Evolutionary conservation across 2,888 invertebrate genomes (phyloP).

Genomic region (Agrochola circellaris): DNA sequence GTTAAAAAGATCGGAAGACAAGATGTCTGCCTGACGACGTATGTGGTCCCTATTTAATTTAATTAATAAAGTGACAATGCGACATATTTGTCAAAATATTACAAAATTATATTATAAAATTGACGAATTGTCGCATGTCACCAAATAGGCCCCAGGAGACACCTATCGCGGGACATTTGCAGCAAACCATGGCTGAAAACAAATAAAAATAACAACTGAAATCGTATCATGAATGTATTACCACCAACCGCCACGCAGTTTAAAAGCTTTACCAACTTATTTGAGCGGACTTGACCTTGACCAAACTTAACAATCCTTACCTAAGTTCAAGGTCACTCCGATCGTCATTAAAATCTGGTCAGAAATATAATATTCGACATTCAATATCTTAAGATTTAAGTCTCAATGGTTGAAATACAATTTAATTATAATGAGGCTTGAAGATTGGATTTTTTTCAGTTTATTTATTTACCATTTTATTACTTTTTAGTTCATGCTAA

Average conservation of each 20-base stretch:
- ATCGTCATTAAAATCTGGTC: conserved; percentile 4
- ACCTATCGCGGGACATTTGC: too few relatives aligned
- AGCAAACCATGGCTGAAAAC: too few relatives aligned
- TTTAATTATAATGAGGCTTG: not conserved
- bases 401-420: not conserved
- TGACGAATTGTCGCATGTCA: too few relatives aligned
- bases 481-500: not conserved
- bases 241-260: not conserved
- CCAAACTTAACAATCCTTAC: not conserved
- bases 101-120: too few relatives aligned
- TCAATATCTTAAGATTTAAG: conserved; percentile 3
- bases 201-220: too few relatives aligned
- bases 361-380: conserved; percentile 19
- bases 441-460: not conserved
- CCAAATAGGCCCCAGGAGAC: too few relatives aligned
- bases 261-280: not conserved
- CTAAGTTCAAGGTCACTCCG: not conserved
- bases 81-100: too few relatives aligned
- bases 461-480: not conserved
- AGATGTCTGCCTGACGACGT: not conserved
- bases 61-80: too few relatives aligned
- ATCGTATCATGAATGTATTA: not conserved
- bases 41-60: too few relatives aligned
- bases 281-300: not conserved
- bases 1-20: not conserved